phyloP scores from a whole-genome alignment of 2,888 invertebrate genomes.

The Herminia tarsipennalis region DNA sequence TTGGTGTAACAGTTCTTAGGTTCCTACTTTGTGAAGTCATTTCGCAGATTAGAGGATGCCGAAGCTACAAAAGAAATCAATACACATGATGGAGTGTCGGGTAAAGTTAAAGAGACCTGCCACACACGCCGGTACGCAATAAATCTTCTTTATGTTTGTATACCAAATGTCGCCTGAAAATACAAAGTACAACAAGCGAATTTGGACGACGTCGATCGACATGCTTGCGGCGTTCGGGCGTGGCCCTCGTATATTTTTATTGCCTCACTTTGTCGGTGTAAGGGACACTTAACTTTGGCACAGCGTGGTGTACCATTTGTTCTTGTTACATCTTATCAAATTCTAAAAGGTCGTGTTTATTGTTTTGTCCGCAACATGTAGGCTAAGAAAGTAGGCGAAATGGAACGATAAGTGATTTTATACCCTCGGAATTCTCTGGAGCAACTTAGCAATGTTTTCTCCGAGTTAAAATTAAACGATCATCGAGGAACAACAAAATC shows the following conservation, averaged over 20 bases:
- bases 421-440: slow-evolving; percentile 6
- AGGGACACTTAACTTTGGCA: slow-evolving; percentile 59
- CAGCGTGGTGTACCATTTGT: slow-evolving; percentile 57
- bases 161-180: slow-evolving; percentile 72
- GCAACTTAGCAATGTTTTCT: slow-evolving; percentile 24
- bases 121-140: slow-evolving; percentile 74
- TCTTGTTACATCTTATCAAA: slow-evolving; percentile 53
- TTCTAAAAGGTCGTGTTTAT: slow-evolving; percentile 43
- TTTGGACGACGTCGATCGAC: slow-evolving; percentile 62
- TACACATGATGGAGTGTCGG: slow-evolving; percentile 52
- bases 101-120: slow-evolving; percentile 53
- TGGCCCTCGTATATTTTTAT: slow-evolving; percentile 71
- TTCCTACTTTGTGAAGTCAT: slow-evolving; percentile 15
- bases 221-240: slow-evolving; percentile 65
- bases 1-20: slow-evolving; percentile 10
- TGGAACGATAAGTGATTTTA: slow-evolving; percentile 6
- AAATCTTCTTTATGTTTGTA: slow-evolving; percentile 78
- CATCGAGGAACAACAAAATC: slow-evolving; percentile 50
- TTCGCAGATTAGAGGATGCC: slow-evolving; percentile 22
- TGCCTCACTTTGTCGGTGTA: slow-evolving; percentile 65
- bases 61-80: slow-evolving; percentile 47
- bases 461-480: slow-evolving; percentile 51
- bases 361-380: slow-evolving; percentile 21
- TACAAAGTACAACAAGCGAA: slow-evolving; percentile 64
- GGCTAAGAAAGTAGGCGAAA: slow-evolving; percentile 6